phyloP scores from a whole-genome alignment of 1,140 invertebrate genomes.

The Drosophila grimshawi region DNA sequence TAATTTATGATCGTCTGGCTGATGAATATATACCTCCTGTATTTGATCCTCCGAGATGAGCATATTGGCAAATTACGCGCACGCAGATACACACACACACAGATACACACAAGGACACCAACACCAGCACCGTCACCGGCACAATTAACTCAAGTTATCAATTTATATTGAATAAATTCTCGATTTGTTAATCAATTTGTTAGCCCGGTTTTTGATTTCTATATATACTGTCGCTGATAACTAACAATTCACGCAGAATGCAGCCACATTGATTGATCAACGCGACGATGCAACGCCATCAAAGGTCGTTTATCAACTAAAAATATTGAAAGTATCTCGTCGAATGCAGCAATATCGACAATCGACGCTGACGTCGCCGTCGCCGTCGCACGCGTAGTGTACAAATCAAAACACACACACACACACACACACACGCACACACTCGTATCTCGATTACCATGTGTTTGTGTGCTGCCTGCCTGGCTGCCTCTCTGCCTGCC shows the following conservation, averaged over 20 bases:
- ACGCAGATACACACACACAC: slow-evolving; percentile 6
- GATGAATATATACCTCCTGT: slow-evolving; percentile 67
- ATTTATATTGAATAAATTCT: slow-evolving; percentile 14
- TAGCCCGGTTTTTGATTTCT: neutral
- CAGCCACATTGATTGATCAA: slow-evolving; percentile 61
- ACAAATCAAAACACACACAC: slow-evolving; percentile 52
- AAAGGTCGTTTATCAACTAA: slow-evolving; percentile 84
- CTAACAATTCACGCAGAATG: slow-evolving; percentile 14
- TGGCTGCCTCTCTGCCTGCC: slow-evolving; percentile 37
- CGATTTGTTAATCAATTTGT: neutral
- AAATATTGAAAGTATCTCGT: slow-evolving; percentile 69
- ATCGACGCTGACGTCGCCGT: slow-evolving; percentile 22
- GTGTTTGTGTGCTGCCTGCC: slow-evolving; percentile 13
- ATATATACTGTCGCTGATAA: no score
- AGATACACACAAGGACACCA: neutral
- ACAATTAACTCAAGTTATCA: neutral
- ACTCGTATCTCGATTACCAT: slow-evolving; percentile 19
- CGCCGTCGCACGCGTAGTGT: slow-evolving; percentile 3
- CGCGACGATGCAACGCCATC: slow-evolving; percentile 83
- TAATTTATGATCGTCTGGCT: slow-evolving; percentile 26
- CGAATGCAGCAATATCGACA: slow-evolving; percentile 28
- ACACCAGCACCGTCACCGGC: neutral
- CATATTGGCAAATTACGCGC: slow-evolving; percentile 50
- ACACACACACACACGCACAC: slow-evolving; percentile 21
- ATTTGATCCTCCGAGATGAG: slow-evolving; percentile 82